phyloP scores from a whole-genome alignment of 2,113 vertebrate species.

The Marmota monax region DNA sequence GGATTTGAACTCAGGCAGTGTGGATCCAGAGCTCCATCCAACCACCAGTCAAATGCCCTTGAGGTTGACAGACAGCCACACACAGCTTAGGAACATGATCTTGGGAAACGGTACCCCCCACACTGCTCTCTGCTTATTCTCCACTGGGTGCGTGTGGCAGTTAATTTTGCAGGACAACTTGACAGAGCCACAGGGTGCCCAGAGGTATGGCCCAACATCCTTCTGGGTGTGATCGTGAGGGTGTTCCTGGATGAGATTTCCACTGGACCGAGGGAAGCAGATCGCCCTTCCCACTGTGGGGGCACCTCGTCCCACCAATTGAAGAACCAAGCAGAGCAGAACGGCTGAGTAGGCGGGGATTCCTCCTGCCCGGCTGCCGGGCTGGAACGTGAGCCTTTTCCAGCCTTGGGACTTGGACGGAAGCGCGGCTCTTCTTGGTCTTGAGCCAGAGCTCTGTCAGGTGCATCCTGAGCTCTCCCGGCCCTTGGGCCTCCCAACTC shows the following conservation, averaged over 20 bases:
- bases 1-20: background rate
- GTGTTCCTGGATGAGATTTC: background rate
- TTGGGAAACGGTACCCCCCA: background rate
- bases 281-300: background rate
- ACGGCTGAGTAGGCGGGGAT: too few species aligned
- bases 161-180: background rate
- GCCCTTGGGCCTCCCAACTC: background rate
- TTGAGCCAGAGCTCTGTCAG: background rate
- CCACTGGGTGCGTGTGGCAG: background rate
- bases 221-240: background rate
- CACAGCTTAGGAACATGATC: fast-evolving
- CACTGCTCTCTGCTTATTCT: background rate
- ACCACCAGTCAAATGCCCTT: fast-evolving
- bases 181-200: background rate
- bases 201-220: background rate
- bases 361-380: background rate
- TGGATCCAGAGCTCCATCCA: background rate
- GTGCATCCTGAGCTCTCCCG: fast-evolving
- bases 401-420: fast-evolving
- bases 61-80: background rate
- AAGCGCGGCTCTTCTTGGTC: background rate
- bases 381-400: background rate
- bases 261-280: fast-evolving
- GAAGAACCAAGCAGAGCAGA: background rate
- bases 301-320: background rate